Percentiles rank a stretch among this genome's conserved stretches.
Evolutionary conservation across 2,797 vertebrate genomes (phyloP).

Genomic region (Diglossa cyanea): DNA sequence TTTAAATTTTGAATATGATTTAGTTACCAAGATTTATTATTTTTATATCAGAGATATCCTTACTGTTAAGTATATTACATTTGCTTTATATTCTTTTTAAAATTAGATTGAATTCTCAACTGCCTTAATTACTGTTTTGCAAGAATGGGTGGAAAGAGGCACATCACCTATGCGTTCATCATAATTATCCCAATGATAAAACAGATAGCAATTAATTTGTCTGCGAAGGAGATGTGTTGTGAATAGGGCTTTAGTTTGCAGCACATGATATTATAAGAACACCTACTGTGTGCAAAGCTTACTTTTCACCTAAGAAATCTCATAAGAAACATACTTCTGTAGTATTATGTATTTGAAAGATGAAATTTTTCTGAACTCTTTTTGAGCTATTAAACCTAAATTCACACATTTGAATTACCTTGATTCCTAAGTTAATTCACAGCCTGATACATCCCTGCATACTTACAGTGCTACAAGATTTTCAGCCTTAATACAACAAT

Average conservation of each 20-base stretch:
- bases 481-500: not conserved
- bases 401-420: not conserved
- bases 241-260: not conserved
- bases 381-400: not conserved
- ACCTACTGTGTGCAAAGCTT: not conserved
- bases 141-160: not conserved
- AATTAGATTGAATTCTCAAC: not conserved
- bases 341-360: not conserved
- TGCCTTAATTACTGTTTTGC: not conserved
- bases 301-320: not conserved
- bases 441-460: not conserved
- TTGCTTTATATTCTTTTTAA: not conserved
- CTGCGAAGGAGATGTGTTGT: not conserved
- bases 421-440: not conserved
- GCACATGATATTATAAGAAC: not conserved
- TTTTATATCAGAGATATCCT: not conserved
- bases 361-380: not conserved
- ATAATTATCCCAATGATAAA: not conserved
- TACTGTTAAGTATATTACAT: not conserved
- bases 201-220: conserved; percentile 1
- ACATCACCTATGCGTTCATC: not conserved
- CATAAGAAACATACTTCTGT: not conserved
- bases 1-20: not conserved
- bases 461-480: not conserved
- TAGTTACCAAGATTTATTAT: not conserved